A percentile compares a stretch with the other conserved stretches of the same genome.
Evolutionary conservation across 2,113 vertebrate species (phyloP).

Genomic region (Asarcornis scutulata): DNA sequence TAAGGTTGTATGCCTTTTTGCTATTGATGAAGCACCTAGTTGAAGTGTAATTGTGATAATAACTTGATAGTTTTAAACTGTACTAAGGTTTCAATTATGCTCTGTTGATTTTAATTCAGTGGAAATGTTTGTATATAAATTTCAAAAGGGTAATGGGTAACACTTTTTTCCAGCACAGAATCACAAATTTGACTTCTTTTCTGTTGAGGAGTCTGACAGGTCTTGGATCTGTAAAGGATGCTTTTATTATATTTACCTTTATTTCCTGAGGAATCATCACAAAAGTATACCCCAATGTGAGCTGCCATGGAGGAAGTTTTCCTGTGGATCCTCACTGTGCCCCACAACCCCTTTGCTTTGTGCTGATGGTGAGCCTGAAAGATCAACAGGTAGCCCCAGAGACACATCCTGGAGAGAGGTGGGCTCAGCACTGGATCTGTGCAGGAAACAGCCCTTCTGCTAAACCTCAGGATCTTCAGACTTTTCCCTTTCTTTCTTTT

Average conservation of each 20-base stretch:
- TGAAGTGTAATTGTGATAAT: neutral
- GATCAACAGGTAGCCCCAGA: neutral
- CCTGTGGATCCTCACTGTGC: neutral
- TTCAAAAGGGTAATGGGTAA: neutral
- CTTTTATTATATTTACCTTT: neutral
- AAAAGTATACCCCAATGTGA: rapidly evolving
- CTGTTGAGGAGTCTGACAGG: neutral
- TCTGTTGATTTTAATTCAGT: neutral
- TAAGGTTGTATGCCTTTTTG: neutral
- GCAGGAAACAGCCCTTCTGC: neutral
- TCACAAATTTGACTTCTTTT: neutral
- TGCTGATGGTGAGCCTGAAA: neutral
- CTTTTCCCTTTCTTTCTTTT: neutral
- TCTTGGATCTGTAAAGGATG: neutral
- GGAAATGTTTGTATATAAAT: neutral
- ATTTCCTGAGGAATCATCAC: neutral
- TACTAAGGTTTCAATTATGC: neutral
- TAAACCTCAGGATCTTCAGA: neutral
- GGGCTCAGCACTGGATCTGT: neutral
- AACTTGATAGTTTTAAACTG: neutral
- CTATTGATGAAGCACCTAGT: neutral
- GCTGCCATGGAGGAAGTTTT: neutral
- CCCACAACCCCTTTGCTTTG: neutral
- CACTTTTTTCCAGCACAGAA: neutral
- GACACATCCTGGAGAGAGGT: rapidly evolving